phyloP scores from a whole-genome alignment of 30 jellyfish, hydroid and myxozoan species.

The Cassiopea andromeda region DNA sequence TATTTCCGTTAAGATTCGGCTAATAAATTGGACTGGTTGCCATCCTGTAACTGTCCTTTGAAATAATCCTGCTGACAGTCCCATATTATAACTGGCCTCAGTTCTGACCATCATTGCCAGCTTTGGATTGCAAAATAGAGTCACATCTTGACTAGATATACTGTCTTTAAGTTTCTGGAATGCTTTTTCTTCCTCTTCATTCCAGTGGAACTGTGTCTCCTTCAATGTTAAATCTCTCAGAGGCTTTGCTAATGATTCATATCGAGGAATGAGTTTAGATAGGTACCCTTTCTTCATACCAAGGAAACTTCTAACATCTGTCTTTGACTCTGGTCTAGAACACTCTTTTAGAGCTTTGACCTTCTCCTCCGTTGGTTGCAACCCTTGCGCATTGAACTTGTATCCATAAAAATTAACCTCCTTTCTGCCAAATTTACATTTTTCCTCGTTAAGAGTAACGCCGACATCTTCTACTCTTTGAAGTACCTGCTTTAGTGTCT shows the following conservation, averaged over 20 bases:
- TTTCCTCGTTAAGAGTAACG: background rate
- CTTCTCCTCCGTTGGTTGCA: slow-evolving; percentile 15
- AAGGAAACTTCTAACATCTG: slow-evolving; percentile 13
- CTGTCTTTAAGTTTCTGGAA: slow-evolving; percentile 9
- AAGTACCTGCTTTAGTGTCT: too few relatives aligned
- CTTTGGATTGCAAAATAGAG: background rate
- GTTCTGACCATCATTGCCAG: background rate
- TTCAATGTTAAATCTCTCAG: slow-evolving; percentile 18
- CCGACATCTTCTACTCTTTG: too few relatives aligned
- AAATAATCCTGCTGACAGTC: slow-evolving; percentile 14
- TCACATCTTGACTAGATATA: slow-evolving; percentile 12
- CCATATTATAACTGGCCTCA: background rate
- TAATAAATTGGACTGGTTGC: background rate
- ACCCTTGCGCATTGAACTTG: background rate
- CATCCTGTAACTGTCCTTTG: background rate
- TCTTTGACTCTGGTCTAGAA: background rate
- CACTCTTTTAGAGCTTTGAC: background rate
- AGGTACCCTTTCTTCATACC: slow-evolving; percentile 4
- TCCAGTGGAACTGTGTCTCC: background rate
- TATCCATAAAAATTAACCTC: slow-evolving; percentile 11
- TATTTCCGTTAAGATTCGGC: background rate
- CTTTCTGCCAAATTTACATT: background rate
- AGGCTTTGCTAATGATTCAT: background rate
- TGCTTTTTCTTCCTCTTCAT: slow-evolving; percentile 1
- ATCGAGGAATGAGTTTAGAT: slow-evolving; percentile 12